Conservation (phyloP, 2,113 vertebrate species). For the Laticauda laticaudata region DNA sequence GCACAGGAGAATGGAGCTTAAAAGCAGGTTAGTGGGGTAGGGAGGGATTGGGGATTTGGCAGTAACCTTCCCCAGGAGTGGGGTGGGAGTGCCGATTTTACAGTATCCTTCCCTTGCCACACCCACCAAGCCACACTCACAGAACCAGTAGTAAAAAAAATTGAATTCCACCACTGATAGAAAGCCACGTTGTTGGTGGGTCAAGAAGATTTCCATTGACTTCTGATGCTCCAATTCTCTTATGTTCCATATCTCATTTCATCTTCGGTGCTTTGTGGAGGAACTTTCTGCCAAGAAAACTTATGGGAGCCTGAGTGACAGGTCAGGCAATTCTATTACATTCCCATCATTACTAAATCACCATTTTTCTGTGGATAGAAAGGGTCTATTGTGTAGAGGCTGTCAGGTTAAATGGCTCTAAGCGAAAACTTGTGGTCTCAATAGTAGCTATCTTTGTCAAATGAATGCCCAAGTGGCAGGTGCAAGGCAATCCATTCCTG, state of each 20-base stretch:
- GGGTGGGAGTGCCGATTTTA: too few species aligned
- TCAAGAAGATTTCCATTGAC: background rate
- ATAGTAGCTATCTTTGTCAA: slow-evolving; percentile 72
- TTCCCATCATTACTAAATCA: slow-evolving; percentile 74
- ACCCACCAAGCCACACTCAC: too few species aligned
- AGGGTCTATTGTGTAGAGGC: slow-evolving; percentile 73
- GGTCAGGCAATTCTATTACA: slow-evolving; percentile 68
- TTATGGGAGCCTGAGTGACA: slow-evolving; percentile 65
- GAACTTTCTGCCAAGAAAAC: slow-evolving; percentile 62
- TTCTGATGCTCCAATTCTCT: background rate
- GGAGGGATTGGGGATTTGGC: too few species aligned
- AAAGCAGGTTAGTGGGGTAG: too few species aligned
- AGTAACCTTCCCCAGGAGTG: too few species aligned
- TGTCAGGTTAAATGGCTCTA: slow-evolving; percentile 75
- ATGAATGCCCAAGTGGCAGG: slow-evolving; percentile 67
- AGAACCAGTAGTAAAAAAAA: too few species aligned
- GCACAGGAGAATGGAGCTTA: too few species aligned
- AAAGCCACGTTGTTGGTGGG: background rate
- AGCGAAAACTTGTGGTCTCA: slow-evolving; percentile 71
- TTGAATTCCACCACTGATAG: too few species aligned
- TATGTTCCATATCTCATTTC: slow-evolving; percentile 51
- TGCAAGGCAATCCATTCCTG: slow-evolving; percentile 72
- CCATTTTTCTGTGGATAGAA: slow-evolving; percentile 71
- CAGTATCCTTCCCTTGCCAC: too few species aligned
- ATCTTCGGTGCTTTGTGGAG: slow-evolving; percentile 45